Conservation (phyloP, 2,888 invertebrate species). For the Eucera pruinosa region DNA sequence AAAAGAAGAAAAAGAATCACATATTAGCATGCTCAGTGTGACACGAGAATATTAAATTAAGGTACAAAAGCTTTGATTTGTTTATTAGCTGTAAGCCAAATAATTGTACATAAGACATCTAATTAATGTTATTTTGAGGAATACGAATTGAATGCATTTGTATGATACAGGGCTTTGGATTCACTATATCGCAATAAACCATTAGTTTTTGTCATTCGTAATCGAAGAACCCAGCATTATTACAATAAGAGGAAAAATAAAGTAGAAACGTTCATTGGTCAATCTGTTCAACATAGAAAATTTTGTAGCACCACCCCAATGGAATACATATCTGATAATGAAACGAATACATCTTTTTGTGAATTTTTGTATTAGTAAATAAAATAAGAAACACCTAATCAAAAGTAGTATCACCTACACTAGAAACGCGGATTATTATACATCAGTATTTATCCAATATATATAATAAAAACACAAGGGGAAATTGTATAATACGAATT, state of each 20-base stretch:
- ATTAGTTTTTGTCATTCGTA: conserved; percentile 31
- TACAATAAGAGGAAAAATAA: conserved; percentile 2
- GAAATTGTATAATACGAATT: conserved; percentile 63
- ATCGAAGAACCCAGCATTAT: conserved; percentile 26
- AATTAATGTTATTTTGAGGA: conserved; percentile 19
- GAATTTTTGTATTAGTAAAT: conserved; percentile 53
- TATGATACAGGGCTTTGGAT: conserved; percentile 24
- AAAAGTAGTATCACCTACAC: conserved; percentile 45
- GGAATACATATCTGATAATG: conserved; percentile 24
- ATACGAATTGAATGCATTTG: conserved; percentile 19
- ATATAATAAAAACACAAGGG: conserved; percentile 55
- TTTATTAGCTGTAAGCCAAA: conserved; percentile 35
- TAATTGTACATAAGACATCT: conserved; percentile 35
- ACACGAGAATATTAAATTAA: conserved; percentile 50
- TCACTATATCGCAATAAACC: conserved; percentile 16
- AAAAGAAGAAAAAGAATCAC: conserved; percentile 32
- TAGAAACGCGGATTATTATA: conserved; percentile 65
- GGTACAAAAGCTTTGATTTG: conserved; percentile 49
- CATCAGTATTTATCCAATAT: conserved; percentile 63
- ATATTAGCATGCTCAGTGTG: conserved; percentile 46
- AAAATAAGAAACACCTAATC: conserved; percentile 55
- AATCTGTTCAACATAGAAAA: conserved; percentile 11
- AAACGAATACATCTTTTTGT: conserved; percentile 24
- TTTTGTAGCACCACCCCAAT: conserved; percentile 27
- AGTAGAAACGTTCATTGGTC: conserved; percentile 30